Base-by-base conservation (phyloP, 2,888 invertebrate species). In the Synergus japonicus region DNA sequence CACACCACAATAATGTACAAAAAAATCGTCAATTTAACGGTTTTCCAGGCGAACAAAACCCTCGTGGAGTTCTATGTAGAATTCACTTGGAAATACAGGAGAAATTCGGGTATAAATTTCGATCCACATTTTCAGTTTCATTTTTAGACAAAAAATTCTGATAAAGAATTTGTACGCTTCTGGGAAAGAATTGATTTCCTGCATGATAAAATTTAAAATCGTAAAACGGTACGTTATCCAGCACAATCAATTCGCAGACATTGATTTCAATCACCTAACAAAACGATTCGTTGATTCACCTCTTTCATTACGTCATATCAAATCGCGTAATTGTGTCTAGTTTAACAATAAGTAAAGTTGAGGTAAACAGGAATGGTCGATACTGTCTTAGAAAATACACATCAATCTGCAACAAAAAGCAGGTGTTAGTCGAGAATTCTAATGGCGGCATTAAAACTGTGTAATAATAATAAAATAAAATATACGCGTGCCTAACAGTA, bases 401-500 rank as follows among this genome's bases (percentile, higher is more conserved):
- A 15, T 58, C 15, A 58, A 58, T 13, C 7, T 58, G 58, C 58
- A 15, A 58, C 15, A 58, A 58, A 4, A 58, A 60, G n/a, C 60
- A 60, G 60, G n/a, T n/a, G 60, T 22, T 60, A 18, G 4, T 8
- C 60, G 9, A 60, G 60, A 60, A 60, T 29, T 64, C 22, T 64
- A 29, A 63, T 63, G 64, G 10, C 43, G 8, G 43, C 43, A 43
- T 43, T 63, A 29, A 63, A 63, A 63, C 29, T 64, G 64, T 64
- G 18, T 2, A 29, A 29, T 29, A 29, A 37, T 64, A 18, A 37
- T 12, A 64, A 29, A 29, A 63, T 63, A 63, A 64, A 64, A 64
- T 64, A 64, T 64, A n/a, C 64, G 29, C 64, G 64, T 64, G 64
- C 29, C 13, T 13, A 64, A 44, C 44, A 44, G 44, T 29, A 18